Percentiles rank a stretch among this genome's conserved stretches.
phyloP scores from a whole-genome alignment of 1,140 invertebrate species.

The Pantala flavescens region DNA sequence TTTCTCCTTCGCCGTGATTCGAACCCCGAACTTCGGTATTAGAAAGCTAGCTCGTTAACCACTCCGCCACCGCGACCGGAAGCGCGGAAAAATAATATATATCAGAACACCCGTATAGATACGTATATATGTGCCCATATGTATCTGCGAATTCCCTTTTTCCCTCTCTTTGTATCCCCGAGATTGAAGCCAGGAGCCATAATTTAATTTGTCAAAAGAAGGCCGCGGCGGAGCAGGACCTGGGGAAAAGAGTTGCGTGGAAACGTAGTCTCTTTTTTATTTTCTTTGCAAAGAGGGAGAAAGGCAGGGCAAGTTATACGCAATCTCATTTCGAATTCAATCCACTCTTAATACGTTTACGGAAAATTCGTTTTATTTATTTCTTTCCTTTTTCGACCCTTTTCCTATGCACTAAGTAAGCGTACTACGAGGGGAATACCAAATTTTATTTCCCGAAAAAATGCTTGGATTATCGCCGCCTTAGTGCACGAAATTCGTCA shows the following conservation, averaged over 20 bases:
- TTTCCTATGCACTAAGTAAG: background rate
- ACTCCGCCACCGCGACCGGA: too few species aligned
- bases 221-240: background rate
- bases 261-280: background rate
- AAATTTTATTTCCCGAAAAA: background rate
- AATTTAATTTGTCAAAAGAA: conserved; percentile 11
- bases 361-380: background rate
- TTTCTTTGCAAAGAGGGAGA: conserved; percentile 5
- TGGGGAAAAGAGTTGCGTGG: background rate
- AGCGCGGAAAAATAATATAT: too few species aligned
- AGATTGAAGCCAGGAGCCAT: conserved; percentile 4
- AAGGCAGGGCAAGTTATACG: background rate
- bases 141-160: background rate
- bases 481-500: background rate
- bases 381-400: background rate
- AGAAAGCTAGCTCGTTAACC: too few species aligned
- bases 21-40: too few species aligned
- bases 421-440: background rate
- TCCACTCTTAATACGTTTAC: conserved; percentile 9
- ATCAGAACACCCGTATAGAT: too few species aligned
- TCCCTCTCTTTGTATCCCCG: background rate
- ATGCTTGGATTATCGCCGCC: background rate
- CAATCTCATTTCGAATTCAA: conserved; percentile 10
- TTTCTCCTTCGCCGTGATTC: too few species aligned
- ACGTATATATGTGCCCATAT: too few species aligned